These are phyloP conservation scores for Melanerpes aurifrons DNA, from an alignment of 2,113 vertebrate genomes.

Conservation along the genomic window DNA sequence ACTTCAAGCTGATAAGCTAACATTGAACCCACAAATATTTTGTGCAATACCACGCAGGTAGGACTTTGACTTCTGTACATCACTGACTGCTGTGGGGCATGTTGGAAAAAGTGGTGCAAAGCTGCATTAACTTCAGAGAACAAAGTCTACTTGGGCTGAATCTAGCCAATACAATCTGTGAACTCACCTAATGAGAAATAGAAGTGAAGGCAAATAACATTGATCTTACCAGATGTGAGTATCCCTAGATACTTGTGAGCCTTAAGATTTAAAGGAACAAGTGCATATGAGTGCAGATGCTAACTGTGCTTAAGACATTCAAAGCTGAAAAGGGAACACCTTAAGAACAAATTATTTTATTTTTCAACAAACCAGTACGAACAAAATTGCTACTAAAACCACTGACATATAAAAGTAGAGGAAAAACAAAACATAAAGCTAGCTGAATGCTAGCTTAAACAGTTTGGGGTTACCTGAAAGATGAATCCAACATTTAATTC, in stretches of 20 bases:
- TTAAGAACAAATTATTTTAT: background rate
- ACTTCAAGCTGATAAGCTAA: slow-evolving; percentile 31
- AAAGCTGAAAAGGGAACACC: slow-evolving; percentile 11
- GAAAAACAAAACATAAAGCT: background rate
- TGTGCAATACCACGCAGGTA: slow-evolving; percentile 37
- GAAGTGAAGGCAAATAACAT: background rate
- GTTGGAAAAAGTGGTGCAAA: background rate
- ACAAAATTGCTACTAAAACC: background rate
- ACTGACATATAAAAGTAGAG: background rate
- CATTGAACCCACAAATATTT: slow-evolving; percentile 1
- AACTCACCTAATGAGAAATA: background rate
- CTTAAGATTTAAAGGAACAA: slow-evolving; percentile 19
- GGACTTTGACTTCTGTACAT: slow-evolving; percentile 47
- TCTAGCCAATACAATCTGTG: background rate
- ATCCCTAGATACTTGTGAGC: background rate
- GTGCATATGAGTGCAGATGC: slow-evolving; percentile 4
- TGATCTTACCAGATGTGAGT: background rate
- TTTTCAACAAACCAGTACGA: background rate
- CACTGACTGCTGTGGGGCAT: background rate
- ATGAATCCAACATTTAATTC: background rate
- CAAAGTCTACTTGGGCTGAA: background rate
- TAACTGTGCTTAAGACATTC: slow-evolving; percentile 12
- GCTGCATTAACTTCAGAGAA: background rate
- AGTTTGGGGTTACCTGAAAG: slow-evolving; percentile 5
- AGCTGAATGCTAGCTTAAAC: background rate